These are phyloP conservation scores for Dryoscopus gambensis DNA, from an alignment of 2,113 vertebrate genomes.

Conservation along the genomic window DNA sequence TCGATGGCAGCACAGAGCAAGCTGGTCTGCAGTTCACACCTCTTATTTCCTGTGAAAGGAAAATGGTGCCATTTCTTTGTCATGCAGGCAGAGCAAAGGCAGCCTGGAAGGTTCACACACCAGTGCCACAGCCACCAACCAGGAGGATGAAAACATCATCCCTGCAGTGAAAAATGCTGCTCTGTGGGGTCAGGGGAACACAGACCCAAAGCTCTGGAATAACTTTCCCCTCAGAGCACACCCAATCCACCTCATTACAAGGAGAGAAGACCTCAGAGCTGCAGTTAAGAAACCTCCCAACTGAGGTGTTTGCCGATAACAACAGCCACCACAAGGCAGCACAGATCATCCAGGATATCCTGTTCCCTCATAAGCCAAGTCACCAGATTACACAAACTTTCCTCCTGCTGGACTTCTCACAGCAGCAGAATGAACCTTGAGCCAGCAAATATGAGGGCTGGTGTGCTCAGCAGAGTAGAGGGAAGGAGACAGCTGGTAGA, in stretches of 20 bases:
- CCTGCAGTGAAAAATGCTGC: not conserved
- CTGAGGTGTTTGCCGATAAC: not conserved
- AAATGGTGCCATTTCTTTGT: not conserved
- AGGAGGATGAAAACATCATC: not conserved
- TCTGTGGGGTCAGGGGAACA: not conserved
- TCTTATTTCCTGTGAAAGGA: not conserved
- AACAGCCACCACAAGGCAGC: not conserved
- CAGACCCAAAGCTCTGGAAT: not conserved
- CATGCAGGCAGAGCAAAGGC: not conserved
- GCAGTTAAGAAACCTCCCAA: not conserved
- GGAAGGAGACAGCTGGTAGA: not conserved
- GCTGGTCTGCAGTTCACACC: not conserved
- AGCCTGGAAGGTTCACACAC: not conserved
- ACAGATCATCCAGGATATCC: constrained; percentile 62
- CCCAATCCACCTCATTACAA: not conserved
- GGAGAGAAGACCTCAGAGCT: not conserved
- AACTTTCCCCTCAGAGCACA: not conserved
- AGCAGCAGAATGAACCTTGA: constrained; percentile 39
- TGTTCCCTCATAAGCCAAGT: constrained; percentile 30
- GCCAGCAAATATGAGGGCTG: constrained; percentile 6
- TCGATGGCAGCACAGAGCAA: not conserved
- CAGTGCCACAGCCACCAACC: not conserved
- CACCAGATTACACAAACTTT: constrained; percentile 53
- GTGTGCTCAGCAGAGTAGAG: not conserved
- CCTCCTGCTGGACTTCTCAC: not conserved